Conservation (phyloP, 2,797 vertebrate genomes). For the Anolis apletophallus region DNA sequence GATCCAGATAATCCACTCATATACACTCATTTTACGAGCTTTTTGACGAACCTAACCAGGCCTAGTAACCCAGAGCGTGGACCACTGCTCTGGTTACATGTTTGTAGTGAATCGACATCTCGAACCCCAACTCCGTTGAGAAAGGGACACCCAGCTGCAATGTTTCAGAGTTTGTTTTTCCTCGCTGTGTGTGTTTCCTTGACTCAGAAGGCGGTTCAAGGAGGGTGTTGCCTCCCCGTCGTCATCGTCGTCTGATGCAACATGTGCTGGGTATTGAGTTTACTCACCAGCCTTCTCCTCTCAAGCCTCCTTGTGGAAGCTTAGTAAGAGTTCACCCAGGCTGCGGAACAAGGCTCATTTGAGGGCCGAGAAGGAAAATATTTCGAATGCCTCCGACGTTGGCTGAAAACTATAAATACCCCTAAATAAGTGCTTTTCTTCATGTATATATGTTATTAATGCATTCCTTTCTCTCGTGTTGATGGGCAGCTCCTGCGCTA, state of each 20-base stretch:
- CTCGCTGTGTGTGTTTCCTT: background rate
- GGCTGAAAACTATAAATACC: too few species aligned
- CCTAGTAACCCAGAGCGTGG: too few species aligned
- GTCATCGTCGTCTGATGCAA: conserved; percentile 58
- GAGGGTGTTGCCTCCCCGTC: too few species aligned
- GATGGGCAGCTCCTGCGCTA: too few species aligned
- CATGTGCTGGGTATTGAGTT: conserved; percentile 18
- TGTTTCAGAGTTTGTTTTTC: background rate
- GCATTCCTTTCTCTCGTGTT: too few species aligned
- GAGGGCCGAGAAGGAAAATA: background rate
- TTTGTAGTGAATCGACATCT: background rate
- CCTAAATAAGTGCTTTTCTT: too few species aligned
- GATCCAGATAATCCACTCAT: too few species aligned
- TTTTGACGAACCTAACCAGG: too few species aligned
- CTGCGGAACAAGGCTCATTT: background rate
- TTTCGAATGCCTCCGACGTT: background rate
- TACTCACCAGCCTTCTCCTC: background rate
- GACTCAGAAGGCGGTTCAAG: background rate
- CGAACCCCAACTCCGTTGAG: background rate
- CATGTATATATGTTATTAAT: too few species aligned
- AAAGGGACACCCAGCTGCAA: background rate
- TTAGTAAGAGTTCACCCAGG: background rate
- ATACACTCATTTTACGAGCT: too few species aligned
- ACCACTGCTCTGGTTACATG: too few species aligned
- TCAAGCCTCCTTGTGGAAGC: too few species aligned